Evolutionary conservation across 2,888 invertebrate species (phyloP), one percentile per base, ranked within the genome.

Genomic region (Chymomyza fuscimana): DNA sequence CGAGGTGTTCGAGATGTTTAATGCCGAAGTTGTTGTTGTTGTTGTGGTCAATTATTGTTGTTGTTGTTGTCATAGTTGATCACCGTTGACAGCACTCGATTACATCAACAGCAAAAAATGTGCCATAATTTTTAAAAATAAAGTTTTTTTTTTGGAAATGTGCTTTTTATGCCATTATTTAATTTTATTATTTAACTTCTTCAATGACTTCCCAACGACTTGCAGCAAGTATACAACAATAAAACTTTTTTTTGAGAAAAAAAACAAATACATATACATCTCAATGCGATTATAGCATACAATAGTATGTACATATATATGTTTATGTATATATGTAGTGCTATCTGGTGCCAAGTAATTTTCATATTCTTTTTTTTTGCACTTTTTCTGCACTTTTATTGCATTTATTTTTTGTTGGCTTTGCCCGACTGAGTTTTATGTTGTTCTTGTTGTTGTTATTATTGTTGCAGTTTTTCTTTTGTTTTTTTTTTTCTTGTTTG

Each of bases 61-160:
- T 40, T 72, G 69, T 36, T 60, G 16, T 15, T 29, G 58, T 12
- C 40, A 15, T 25, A 25, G 25, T 25, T 9, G 58, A 58, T 25
- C 29, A 10, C 12, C 25, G 25, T 19, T 25, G 63, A 65, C 64
- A 29, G 25, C 65, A 54, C 19, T 60, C 64, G 66, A 78, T 84
- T 84, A 73, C 78, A 77, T 84, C 74, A 81, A 67, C 73, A 54
- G 52, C 50, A 40, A 36, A 50, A 58, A 51, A n/a, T 64, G 22
- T 61, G 61, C 60, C 59, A 66, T 16, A 36, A 15, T 60, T 60
- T 36, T 58, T 22, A 7, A 22, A 59, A 22, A 25, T 58, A 65
- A 60, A 32, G 9, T 12, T 32, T 66, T 66, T 59, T 66, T 58
- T 15, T 58, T 25, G 29, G 12, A 58, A 25, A 54, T 54, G 15